Conservation (phyloP, 2,113 vertebrate species). For the Tyrannus savana region DNA sequence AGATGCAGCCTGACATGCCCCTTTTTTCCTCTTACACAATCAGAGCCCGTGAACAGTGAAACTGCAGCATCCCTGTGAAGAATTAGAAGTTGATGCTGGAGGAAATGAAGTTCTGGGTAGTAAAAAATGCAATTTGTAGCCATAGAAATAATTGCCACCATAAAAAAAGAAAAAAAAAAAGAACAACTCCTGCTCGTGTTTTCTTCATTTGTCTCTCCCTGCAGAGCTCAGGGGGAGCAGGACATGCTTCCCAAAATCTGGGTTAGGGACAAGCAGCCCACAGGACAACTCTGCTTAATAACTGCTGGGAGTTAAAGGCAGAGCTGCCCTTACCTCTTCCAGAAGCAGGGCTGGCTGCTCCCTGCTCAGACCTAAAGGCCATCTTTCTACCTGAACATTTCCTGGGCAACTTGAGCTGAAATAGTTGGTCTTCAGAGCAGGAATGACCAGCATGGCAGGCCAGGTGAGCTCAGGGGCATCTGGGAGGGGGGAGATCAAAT, state of each 20-base stretch:
- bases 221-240: neutral
- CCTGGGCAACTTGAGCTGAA: neutral
- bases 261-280: neutral
- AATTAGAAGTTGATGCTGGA: neutral
- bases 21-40: neutral
- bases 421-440: neutral
- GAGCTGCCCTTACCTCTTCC: neutral
- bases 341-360: neutral
- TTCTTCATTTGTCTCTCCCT: neutral
- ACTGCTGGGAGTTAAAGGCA: neutral
- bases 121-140: neutral
- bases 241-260: neutral
- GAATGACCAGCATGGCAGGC: fast-evolving
- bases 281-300: neutral
- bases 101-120: neutral
- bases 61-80: neutral
- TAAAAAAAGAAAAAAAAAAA: neutral
- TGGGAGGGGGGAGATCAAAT: neutral
- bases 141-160: neutral
- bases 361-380: neutral
- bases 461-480: neutral
- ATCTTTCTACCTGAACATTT: neutral
- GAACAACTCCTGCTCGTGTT: neutral
- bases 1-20: neutral
- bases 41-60: neutral